phyloP scores from a whole-genome alignment of 2,888 invertebrate species.

The Apamea anceps region DNA sequence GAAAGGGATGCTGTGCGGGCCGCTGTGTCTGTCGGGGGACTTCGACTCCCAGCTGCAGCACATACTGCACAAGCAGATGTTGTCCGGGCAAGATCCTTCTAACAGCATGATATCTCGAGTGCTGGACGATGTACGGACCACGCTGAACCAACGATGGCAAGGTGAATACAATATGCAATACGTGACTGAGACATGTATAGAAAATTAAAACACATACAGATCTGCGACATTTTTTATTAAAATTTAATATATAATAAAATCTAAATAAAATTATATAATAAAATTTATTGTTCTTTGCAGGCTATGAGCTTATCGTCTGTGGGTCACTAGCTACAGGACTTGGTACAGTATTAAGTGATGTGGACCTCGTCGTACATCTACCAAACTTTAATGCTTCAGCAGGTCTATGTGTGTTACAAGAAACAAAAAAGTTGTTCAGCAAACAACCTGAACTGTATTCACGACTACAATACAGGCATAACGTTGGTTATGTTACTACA shows the following conservation, averaged over 20 bases:
- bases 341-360: conserved; percentile 61
- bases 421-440: conserved; percentile 34
- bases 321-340: conserved; percentile 66
- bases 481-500: background rate
- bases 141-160: conserved; percentile 27
- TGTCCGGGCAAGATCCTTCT: background rate
- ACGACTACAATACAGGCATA: background rate
- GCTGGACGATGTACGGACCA: conserved; percentile 12
- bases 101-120: background rate
- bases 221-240: background rate
- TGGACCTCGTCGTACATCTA: conserved; percentile 58
- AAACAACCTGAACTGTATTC: conserved; percentile 51
- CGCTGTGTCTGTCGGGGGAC: conserved; percentile 19
- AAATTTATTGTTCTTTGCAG: conserved; percentile 41
- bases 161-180: conserved; percentile 5
- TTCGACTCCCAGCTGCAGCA: conserved; percentile 39
- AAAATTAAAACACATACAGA: background rate
- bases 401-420: conserved; percentile 25
- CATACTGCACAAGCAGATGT: background rate
- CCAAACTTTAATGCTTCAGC: conserved; percentile 29
- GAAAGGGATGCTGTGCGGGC: background rate
- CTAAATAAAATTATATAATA: no score
- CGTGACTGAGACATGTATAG: background rate
- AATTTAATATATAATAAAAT: no score
- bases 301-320: conserved; percentile 42